phyloP scores from a whole-genome alignment of 2,113 vertebrate species.

The Petrocephalus microphthalmus region DNA sequence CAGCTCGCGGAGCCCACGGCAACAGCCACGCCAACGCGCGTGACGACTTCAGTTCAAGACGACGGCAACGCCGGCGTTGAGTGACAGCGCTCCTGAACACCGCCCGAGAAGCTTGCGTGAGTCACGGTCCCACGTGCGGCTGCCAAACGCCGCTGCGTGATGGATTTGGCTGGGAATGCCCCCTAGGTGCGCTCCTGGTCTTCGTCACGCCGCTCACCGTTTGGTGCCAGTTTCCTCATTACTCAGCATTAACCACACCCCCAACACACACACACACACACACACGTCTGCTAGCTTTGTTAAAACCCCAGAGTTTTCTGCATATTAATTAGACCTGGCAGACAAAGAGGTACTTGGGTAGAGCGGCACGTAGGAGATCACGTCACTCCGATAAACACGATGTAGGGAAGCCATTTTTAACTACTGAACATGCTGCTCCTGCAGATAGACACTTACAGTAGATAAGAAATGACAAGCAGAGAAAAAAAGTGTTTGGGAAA shows the following conservation, averaged over 20 bases:
- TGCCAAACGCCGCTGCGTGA: neutral
- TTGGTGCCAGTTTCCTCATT: neutral
- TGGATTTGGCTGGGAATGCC: neutral
- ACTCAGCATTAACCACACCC: neutral
- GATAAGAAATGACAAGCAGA: neutral
- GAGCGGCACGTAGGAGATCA: neutral
- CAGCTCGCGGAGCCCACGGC: neutral
- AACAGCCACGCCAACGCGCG: neutral
- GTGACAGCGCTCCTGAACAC: neutral
- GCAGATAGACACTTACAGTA: neutral
- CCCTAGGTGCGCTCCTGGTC: neutral
- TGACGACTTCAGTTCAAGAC: neutral
- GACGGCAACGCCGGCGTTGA: neutral
- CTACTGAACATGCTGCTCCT: neutral
- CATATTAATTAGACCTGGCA: neutral
- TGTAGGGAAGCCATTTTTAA: neutral
- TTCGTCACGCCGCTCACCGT: neutral
- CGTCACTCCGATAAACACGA: neutral
- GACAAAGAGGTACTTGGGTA: neutral
- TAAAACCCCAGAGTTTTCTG: neutral
- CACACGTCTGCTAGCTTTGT: neutral
- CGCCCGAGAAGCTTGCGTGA: neutral
- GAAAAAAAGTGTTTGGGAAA: neutral
- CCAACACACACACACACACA: neutral
- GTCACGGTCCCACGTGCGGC: neutral